phyloP scores from a whole-genome alignment of 2,888 invertebrate genomes.

The Dasypolia templi region DNA sequence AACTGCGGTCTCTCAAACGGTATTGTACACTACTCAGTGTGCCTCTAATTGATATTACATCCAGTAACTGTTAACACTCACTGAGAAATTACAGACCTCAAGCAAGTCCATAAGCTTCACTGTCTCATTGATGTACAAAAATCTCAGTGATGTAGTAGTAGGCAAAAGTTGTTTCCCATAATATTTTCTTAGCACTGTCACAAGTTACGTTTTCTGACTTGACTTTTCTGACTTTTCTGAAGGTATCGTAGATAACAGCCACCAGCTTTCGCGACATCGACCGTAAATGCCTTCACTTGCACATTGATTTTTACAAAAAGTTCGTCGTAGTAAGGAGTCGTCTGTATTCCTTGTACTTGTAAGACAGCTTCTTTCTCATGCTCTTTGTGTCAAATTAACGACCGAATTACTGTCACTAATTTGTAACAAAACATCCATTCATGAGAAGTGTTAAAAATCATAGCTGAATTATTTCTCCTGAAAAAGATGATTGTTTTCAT shows the following conservation, averaged over 20 bases:
- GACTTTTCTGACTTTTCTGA: neutral
- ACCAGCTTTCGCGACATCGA: neutral
- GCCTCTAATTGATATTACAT: slow-evolving; percentile 25
- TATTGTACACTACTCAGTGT: neutral
- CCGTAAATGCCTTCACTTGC: neutral
- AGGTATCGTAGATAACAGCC: neutral
- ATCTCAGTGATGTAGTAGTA: too few species aligned
- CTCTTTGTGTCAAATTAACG: neutral
- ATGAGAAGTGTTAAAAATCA: slow-evolving; percentile 17
- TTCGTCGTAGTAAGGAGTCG: too few species aligned
- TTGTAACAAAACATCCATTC: neutral
- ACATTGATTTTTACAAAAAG: neutral
- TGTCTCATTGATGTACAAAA: too few species aligned
- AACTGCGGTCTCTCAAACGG: slow-evolving; percentile 1
- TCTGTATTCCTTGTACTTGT: too few species aligned
- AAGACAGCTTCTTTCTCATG: neutral
- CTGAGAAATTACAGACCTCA: neutral
- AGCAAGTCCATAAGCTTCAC: too few species aligned
- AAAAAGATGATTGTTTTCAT: slow-evolving; percentile 38
- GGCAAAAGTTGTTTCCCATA: too few species aligned
- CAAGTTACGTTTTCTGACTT: neutral
- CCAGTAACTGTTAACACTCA: slow-evolving; percentile 12
- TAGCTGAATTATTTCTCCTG: slow-evolving; percentile 17
- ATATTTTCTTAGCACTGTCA: neutral
- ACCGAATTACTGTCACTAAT: too few species aligned